Percentiles rank a stretch among this genome's conserved stretches.
Evolutionary conservation across 2,797 vertebrate genomes (phyloP).

Genomic region (Echiichthys vipera): DNA sequence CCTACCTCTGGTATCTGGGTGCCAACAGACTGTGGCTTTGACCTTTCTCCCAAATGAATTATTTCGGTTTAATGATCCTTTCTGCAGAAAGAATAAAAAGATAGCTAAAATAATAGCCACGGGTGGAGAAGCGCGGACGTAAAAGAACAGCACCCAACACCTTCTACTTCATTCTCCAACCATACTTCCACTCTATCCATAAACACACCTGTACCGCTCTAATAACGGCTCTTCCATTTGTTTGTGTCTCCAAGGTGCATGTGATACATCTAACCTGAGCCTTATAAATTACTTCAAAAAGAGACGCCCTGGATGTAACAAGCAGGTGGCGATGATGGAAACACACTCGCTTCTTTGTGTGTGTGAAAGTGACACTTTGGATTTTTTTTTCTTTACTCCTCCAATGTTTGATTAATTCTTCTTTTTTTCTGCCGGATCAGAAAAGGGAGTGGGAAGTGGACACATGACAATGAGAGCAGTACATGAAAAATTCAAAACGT

Average conservation of each 20-base stretch:
- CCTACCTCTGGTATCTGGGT: constrained; percentile 67
- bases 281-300: constrained; percentile 52
- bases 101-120: constrained; percentile 69
- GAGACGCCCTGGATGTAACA: constrained; percentile 37
- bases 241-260: constrained; percentile 52
- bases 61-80: constrained; percentile 83
- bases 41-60: constrained; percentile 83
- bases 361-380: constrained; percentile 57
- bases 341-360: constrained; percentile 17
- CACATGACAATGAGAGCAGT: not conserved
- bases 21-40: constrained; percentile 75
- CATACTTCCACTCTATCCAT: constrained; percentile 34
- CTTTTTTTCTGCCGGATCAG: constrained; percentile 56
- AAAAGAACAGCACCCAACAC: constrained; percentile 60
- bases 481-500: constrained; percentile 85
- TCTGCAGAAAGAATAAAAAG: constrained; percentile 74
- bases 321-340: constrained; percentile 58
- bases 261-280: constrained; percentile 39
- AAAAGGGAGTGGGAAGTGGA: constrained; percentile 46
- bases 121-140: constrained; percentile 13
- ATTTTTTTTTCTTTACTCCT: constrained; percentile 36
- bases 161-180: constrained; percentile 41
- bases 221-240: constrained; percentile 48
- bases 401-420: constrained; percentile 74
- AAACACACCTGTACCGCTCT: constrained; percentile 61